These are phyloP conservation scores for Elegia similella DNA, from an alignment of 2,888 invertebrate genomes.

Conservation along the genomic window DNA sequence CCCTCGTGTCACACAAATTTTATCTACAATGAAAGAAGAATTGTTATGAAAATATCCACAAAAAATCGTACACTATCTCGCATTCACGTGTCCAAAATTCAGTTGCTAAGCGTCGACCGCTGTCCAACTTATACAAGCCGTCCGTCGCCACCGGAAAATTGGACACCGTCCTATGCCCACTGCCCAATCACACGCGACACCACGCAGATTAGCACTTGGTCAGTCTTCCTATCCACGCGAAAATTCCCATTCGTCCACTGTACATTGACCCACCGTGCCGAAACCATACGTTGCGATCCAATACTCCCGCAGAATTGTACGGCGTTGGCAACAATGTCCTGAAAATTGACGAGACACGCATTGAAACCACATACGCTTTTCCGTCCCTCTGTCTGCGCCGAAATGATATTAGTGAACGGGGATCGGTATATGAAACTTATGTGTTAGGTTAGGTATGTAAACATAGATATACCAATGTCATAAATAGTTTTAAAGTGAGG, in stretches of 20 bases:
- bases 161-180: constrained; percentile 71
- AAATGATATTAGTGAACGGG: constrained; percentile 42
- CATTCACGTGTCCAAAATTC: constrained; percentile 49
- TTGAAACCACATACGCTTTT: constrained; percentile 60
- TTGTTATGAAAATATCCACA: background rate
- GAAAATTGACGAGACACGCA: constrained; percentile 49
- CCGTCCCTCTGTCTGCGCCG: constrained; percentile 57
- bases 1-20: too few species aligned
- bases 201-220: constrained; percentile 76
- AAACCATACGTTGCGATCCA: constrained; percentile 35
- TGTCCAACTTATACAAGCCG: constrained; percentile 69
- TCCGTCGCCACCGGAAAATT: constrained; percentile 74
- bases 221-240: constrained; percentile 42
- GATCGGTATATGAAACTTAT: background rate
- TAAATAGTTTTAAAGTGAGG: background rate
- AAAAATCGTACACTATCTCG: constrained; percentile 12
- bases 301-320: constrained; percentile 58
- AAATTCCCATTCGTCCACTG: constrained; percentile 57
- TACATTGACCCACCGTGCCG: constrained; percentile 61
- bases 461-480: background rate
- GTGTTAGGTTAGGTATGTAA: background rate
- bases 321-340: constrained; percentile 40
- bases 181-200: constrained; percentile 73
- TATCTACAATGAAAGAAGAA: too few species aligned
- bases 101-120: constrained; percentile 57